Evolutionary conservation across 35 echinoderm and acorn worm species (phyloP), one percentile per base, ranked within the genome.

Genomic region (Apostichopus parvimensis): DNA sequence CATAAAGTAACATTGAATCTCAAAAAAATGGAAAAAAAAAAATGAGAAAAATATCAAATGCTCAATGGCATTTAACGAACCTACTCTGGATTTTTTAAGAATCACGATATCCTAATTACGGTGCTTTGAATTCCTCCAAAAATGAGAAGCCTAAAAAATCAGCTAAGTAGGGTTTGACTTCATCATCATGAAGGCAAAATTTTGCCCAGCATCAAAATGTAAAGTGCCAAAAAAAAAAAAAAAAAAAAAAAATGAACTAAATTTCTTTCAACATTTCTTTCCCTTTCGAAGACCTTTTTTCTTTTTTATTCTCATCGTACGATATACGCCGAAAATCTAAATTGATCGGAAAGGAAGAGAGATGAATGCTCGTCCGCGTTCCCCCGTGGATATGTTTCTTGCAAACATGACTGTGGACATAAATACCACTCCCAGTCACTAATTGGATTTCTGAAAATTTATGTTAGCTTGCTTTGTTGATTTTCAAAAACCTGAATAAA

Each of bases 401-500:
- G 64, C 64, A 68, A 68, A 80, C 24, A 80, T 80, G 78, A 80
- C 25, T 80, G 24, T 80, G 53, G 53, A 80, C 78, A 25, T 45
- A 80, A 13, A 53, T 80, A 53, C 9, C 20, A 15, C 22, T 80
- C 13, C 78, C 64, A 18, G 53, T 80, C 78, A 14, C 25, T 25
- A 80, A 80, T 80, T 80, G 78, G 78, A 80, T 53, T 34, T 80
- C 78, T 10, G 78, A 53, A 13, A 6, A 80, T 45, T 12, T 80
- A 45, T 34, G 78, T 34, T 80, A 80, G 78, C 26, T 12, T 26
- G 24, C 25, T 80, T 12, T 45, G 78, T 80, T 80, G 78, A 68
- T 34, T 80, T 34, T 80, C 34, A 80, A 6, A 80, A 45, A 80
- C 78, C 78, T 80, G 78, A 80, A 80, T 26, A 80, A 80, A 80